Evolutionary conservation across 1,140 invertebrate genomes (phyloP).

Genomic region (Heliconius congener): DNA sequence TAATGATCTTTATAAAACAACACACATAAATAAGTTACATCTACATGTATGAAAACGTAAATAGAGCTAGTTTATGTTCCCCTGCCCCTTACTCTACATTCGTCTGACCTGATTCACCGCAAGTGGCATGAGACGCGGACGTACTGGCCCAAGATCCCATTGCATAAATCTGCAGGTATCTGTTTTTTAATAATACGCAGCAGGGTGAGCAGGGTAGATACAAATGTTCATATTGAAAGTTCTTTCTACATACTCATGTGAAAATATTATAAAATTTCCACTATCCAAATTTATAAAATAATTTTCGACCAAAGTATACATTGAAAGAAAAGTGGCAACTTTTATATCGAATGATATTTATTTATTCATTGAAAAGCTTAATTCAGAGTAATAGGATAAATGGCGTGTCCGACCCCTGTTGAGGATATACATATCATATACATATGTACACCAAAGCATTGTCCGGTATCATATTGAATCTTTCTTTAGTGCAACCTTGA

Average conservation of each 20-base stretch:
- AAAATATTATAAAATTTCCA: no score
- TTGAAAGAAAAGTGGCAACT: no score
- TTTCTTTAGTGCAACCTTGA: background rate
- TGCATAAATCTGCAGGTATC: no score
- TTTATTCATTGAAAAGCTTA: background rate
- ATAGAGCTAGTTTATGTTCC: background rate
- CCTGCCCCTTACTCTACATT: background rate
- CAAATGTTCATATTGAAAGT: no score
- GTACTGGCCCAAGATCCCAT: no score
- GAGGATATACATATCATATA: background rate
- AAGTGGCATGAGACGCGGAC: constrained; percentile 1
- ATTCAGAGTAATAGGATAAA: background rate
- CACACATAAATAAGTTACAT: background rate
- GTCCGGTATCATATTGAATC: background rate
- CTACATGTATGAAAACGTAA: background rate
- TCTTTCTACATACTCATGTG: no score
- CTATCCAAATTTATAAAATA: no score
- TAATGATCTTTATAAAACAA: background rate
- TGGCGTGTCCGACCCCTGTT: background rate
- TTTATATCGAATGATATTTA: background rate
- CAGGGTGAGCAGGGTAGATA: no score
- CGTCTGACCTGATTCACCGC: background rate
- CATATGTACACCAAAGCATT: background rate
- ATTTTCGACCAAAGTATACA: background rate
- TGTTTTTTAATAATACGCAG: no score